Percentiles rank a stretch among this genome's conserved stretches.
These are phyloP conservation scores for Tonatia bakeri DNA, from an alignment of 2,113 vertebrate species.

Conservation along the genomic window DNA sequence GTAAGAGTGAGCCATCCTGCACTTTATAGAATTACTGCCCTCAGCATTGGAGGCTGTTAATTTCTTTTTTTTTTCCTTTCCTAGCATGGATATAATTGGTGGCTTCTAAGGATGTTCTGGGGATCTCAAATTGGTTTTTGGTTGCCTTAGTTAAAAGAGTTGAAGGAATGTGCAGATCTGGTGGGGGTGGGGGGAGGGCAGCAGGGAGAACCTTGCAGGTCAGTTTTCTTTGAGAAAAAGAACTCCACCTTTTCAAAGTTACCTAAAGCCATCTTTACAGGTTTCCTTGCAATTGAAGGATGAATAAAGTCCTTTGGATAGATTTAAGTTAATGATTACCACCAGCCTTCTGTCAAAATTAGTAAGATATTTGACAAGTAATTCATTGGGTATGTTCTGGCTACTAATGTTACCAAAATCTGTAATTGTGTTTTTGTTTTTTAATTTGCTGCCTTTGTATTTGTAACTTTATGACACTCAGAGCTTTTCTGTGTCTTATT, in stretches of 20 bases:
- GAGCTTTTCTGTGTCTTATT: constrained; percentile 3
- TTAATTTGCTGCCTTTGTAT: constrained; percentile 10
- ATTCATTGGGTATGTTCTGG: not conserved
- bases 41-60: not conserved
- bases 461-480: constrained; percentile 4
- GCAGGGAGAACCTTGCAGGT: not conserved
- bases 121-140: not conserved
- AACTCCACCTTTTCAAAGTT: not conserved
- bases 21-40: not conserved
- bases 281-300: not conserved
- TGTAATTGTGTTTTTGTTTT: not conserved
- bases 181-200: not conserved
- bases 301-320: not conserved
- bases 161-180: not conserved
- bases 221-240: not conserved
- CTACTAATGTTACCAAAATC: not conserved
- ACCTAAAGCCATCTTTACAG: accelerated
- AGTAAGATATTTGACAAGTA: not conserved
- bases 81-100: not conserved
- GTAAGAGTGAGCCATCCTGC: not conserved
- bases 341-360: not conserved
- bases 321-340: no score
- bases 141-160: constrained; percentile 23
- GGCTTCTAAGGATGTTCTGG: not conserved
- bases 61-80: not conserved